These are phyloP conservation scores for Corythaixoides concolor DNA, from an alignment of 2,113 vertebrate species.

Conservation along the genomic window DNA sequence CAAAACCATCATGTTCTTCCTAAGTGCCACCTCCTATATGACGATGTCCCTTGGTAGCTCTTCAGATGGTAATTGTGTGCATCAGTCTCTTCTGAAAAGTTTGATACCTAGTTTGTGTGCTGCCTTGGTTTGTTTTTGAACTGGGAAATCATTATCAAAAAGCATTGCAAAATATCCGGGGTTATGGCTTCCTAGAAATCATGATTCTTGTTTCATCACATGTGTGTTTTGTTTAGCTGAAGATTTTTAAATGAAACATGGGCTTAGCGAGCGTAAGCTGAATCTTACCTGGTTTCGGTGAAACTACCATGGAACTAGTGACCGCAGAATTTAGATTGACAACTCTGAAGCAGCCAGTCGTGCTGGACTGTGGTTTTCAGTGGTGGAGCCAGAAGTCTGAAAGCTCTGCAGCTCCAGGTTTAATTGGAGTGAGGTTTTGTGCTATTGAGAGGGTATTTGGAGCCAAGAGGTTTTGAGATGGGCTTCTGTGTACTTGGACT, in stretches of 20 bases:
- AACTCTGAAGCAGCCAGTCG: not conserved
- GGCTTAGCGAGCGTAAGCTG: not conserved
- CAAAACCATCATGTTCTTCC: not conserved
- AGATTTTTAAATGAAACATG: not conserved
- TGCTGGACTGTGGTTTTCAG: not conserved
- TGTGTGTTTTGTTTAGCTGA: not conserved
- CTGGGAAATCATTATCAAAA: not conserved
- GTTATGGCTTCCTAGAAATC: not conserved
- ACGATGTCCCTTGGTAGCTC: not conserved
- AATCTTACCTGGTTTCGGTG: not conserved
- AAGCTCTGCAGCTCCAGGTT: not conserved
- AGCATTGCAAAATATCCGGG: not conserved
- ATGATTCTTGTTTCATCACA: not conserved
- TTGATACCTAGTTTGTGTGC: not conserved
- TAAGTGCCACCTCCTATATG: accelerated
- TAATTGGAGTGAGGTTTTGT: not conserved
- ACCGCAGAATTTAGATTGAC: not conserved
- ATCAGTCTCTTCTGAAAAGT: not conserved
- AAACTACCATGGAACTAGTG: not conserved
- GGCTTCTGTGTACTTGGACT: not conserved
- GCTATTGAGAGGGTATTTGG: not conserved
- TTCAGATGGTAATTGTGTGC: not conserved
- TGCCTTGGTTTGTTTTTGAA: not conserved
- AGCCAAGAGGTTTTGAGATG: not conserved
- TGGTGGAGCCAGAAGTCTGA: not conserved